Evolutionary conservation across 2,113 vertebrate genomes (phyloP).

Genomic region (Rhagologus leucostigma): DNA sequence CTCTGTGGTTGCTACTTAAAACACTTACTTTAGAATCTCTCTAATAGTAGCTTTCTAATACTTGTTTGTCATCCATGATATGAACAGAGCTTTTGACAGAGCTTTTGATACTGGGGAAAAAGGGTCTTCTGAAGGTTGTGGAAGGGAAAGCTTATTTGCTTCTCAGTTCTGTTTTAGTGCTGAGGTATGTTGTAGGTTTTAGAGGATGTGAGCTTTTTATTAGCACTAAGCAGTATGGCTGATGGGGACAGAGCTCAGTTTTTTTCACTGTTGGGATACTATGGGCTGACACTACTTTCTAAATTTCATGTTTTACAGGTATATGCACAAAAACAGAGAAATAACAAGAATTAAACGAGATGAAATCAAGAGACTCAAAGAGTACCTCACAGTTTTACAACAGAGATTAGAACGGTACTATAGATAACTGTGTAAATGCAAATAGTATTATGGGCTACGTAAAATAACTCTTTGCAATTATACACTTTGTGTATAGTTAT

Average conservation of each 20-base stretch:
- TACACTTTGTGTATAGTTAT: background rate
- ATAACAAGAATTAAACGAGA: slow-evolving; percentile 95
- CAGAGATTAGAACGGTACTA: slow-evolving; percentile 94
- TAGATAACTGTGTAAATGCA: background rate
- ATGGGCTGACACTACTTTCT: background rate
- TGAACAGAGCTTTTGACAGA: background rate
- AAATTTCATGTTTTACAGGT: slow-evolving; percentile 73
- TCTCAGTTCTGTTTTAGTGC: background rate
- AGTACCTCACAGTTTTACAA: slow-evolving; percentile 93
- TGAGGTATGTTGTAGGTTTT: background rate
- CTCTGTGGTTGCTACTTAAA: background rate
- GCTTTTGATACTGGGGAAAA: background rate
- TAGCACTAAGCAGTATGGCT: background rate
- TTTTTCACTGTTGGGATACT: background rate
- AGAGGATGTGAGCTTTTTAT: background rate
- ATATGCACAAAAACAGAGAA: slow-evolving; percentile 97
- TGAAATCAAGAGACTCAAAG: slow-evolving; percentile 96
- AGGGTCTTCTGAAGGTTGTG: background rate
- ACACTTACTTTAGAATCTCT: background rate
- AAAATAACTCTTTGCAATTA: background rate
- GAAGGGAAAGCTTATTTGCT: background rate
- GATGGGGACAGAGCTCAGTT: background rate
- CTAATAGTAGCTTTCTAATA: background rate
- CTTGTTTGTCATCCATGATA: background rate
- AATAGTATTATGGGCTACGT: background rate